These are phyloP conservation scores for Charadrius vociferus DNA, from an alignment of 2,113 vertebrate species.

Conservation along the genomic window DNA sequence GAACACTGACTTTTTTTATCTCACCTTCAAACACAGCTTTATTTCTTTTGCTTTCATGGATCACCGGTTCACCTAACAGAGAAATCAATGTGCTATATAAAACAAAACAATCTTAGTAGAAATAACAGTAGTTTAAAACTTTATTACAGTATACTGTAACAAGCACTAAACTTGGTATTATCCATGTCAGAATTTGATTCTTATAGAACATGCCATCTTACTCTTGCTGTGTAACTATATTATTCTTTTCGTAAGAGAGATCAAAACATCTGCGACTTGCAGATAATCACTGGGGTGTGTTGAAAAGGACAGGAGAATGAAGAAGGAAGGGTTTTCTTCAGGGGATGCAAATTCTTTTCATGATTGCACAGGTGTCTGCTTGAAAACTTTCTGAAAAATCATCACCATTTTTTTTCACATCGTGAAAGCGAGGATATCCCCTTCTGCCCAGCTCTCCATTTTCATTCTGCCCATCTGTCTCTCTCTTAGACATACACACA, in stretches of 20 bases:
- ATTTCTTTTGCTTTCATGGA: not conserved
- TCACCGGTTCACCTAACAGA: not conserved
- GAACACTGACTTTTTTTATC: not conserved
- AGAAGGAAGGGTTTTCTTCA: not conserved
- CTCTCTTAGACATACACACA: not conserved
- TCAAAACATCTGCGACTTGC: not conserved
- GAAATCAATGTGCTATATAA: not conserved
- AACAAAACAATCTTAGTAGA: not conserved
- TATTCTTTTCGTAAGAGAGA: not conserved
- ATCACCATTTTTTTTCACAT: not conserved
- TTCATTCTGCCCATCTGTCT: not conserved
- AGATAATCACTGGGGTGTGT: not conserved
- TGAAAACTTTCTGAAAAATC: not conserved
- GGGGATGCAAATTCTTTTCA: not conserved
- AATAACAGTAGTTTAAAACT: not conserved
- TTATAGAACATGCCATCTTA: not conserved
- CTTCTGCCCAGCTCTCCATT: not conserved
- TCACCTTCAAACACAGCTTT: not conserved
- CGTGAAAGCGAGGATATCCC: not conserved
- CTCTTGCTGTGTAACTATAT: not conserved
- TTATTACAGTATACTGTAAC: not conserved
- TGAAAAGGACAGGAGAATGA: not conserved
- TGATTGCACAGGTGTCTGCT: not conserved
- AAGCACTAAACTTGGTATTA: not conserved
- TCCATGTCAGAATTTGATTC: not conserved